Percentiles rank a stretch among this genome's conserved stretches.
Evolutionary conservation across 2,888 invertebrate species (phyloP).

Genomic region (Drosophila austrosaltans): DNA sequence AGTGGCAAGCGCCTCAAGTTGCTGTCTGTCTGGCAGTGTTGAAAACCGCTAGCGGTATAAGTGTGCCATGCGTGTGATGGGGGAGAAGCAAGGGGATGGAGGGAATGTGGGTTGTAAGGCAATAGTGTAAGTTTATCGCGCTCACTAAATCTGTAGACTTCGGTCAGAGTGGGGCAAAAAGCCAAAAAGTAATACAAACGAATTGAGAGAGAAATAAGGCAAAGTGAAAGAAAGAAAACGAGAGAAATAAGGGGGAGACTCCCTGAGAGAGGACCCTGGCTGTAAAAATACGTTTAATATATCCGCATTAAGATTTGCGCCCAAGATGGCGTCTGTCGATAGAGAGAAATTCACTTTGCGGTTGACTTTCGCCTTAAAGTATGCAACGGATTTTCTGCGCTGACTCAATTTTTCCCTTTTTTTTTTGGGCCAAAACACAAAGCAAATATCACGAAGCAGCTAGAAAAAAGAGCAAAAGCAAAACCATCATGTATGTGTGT

Average conservation of each 20-base stretch:
- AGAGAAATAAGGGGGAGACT: constrained; percentile 13
- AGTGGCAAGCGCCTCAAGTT: constrained; percentile 70
- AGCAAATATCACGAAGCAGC: constrained; percentile 54
- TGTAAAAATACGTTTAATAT: constrained; percentile 77
- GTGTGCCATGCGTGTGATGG: background rate
- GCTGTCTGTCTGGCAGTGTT: constrained; percentile 52
- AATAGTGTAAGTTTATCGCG: constrained; percentile 62
- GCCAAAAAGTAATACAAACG: constrained; percentile 51
- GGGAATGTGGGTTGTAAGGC: constrained; percentile 16
- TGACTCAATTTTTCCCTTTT: background rate
- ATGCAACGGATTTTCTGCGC: constrained; percentile 44
- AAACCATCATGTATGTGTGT: constrained; percentile 26
- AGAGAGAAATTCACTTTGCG: constrained; percentile 65
- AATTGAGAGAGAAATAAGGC: constrained; percentile 38
- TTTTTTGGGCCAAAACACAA: constrained; percentile 32
- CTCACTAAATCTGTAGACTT: constrained; percentile 57
- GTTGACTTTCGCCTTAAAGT: constrained; percentile 54
- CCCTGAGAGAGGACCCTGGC: constrained; percentile 35
- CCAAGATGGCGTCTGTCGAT: constrained; percentile 56
- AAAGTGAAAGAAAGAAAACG: constrained; percentile 4
- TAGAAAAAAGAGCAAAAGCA: constrained; percentile 26
- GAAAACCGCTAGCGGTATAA: constrained; percentile 52
- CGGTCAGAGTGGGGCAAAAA: constrained; percentile 53
- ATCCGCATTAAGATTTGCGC: constrained; percentile 68
- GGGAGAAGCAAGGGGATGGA: background rate